Evolutionary conservation across 2,113 vertebrate genomes (phyloP), one percentile per base, ranked within the genome.

Genomic region (Petaurus breviceps): DNA sequence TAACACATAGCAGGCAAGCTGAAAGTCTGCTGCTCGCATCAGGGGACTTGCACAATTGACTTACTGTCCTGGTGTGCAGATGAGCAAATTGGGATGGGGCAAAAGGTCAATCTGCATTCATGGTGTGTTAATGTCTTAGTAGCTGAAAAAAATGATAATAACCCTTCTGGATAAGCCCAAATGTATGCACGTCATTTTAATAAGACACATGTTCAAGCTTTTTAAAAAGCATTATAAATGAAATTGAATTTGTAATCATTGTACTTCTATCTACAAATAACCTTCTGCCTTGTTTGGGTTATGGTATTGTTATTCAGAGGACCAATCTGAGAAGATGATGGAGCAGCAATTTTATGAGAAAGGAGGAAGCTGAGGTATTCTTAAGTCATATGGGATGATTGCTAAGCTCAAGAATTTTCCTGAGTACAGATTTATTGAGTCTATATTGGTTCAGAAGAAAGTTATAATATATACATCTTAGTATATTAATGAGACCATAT

Each of bases 11-110:
- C 91, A 97, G 90, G 93, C 96, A 92, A 50, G 93, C 93, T 97
- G 97, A 98, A 98, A 97, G 97, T 98, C 98, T 97, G 94, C 90
- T 84, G 84, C 94, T 98, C 96, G 93, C 98, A 97, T 96, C 1
- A 0, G 97, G 96, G 97, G 96, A 52, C 93, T 96, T 95, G 92
- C 97, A 97, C 98, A 99, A 98, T 98, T 98, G 98, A 98, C 91
- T 98, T 97, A 97, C 96, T 98, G 91, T 98, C 98, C 98, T 97
- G 95, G 94, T 98, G 98, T 94, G 98, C 95, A 96, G 97, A 98
- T 98, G 97, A 98, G 97, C 97, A 98, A 98, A 98, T 98, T 96
- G 47, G 94, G 94, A 98, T 96, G 91, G 95, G 97, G 92, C 95
- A 95, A 97, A 98, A 96, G 92, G 96, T 96, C 98, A 98, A 97